These are phyloP conservation scores for Gallinago media DNA, from an alignment of 2,113 vertebrate genomes.

Conservation along the genomic window DNA sequence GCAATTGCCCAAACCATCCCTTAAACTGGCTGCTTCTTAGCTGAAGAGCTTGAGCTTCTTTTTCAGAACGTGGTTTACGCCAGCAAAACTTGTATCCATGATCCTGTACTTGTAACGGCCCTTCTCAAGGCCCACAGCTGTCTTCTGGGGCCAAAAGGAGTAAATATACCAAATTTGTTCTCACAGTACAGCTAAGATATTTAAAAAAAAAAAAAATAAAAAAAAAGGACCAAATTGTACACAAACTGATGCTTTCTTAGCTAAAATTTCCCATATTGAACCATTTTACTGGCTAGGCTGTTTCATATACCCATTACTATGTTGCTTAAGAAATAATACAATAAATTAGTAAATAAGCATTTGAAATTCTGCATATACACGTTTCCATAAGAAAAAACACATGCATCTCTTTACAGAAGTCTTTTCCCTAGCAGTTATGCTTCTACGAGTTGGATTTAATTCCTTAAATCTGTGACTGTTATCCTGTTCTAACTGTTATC, in stretches of 20 bases:
- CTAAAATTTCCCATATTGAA: neutral
- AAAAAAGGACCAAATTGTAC: neutral
- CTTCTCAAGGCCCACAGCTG: neutral
- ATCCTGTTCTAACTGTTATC: neutral
- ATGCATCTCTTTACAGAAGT: neutral
- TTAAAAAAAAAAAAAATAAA: neutral
- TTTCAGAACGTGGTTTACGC: neutral
- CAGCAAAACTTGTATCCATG: neutral
- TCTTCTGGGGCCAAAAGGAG: neutral
- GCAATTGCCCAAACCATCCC: neutral
- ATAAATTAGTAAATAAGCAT: neutral
- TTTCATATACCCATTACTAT: neutral
- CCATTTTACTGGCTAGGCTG: neutral
- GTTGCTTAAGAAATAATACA: neutral
- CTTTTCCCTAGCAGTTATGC: neutral
- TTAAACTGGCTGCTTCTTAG: neutral
- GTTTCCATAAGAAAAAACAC: neutral
- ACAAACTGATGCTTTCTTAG: neutral
- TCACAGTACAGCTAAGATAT: neutral
- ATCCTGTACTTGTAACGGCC: neutral
- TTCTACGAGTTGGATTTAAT: neutral
- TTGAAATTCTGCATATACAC: neutral
- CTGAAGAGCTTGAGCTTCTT: neutral
- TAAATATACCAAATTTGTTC: neutral
- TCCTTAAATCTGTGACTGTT: neutral